These are phyloP conservation scores for Ptychochromis oligacanthus DNA, from an alignment of 2,113 vertebrate species.

Conservation along the genomic window DNA sequence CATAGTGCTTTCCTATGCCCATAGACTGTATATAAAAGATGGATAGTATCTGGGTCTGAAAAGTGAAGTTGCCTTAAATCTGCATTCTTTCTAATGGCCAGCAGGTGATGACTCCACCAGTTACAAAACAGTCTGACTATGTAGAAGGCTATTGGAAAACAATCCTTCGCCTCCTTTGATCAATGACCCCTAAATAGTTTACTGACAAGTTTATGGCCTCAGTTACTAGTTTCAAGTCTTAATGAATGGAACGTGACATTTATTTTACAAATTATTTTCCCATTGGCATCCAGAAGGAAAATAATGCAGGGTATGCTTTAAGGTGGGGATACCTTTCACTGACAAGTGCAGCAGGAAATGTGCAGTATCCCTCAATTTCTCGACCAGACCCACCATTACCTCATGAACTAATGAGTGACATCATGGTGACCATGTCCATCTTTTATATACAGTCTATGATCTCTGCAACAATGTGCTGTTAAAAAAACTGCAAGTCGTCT, in stretches of 20 bases:
- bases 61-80: neutral
- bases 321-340: neutral
- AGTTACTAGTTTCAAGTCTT: neutral
- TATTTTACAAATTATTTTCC: neutral
- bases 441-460: neutral
- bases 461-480: neutral
- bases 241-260: neutral
- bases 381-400: neutral
- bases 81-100: neutral
- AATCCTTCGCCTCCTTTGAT: neutral
- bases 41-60: too few species aligned
- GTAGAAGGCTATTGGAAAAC: neutral
- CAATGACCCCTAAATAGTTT: neutral
- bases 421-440: neutral
- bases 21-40: neutral
- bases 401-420: neutral
- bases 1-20: neutral
- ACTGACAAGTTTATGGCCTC: neutral
- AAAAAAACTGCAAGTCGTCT: neutral
- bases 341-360: too few species aligned
- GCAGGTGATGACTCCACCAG: neutral
- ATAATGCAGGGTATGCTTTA: neutral
- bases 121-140: neutral
- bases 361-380: neutral
- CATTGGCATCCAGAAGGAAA: neutral